phyloP scores from a whole-genome alignment of 2,113 vertebrate species.

The Sander vitreus region DNA sequence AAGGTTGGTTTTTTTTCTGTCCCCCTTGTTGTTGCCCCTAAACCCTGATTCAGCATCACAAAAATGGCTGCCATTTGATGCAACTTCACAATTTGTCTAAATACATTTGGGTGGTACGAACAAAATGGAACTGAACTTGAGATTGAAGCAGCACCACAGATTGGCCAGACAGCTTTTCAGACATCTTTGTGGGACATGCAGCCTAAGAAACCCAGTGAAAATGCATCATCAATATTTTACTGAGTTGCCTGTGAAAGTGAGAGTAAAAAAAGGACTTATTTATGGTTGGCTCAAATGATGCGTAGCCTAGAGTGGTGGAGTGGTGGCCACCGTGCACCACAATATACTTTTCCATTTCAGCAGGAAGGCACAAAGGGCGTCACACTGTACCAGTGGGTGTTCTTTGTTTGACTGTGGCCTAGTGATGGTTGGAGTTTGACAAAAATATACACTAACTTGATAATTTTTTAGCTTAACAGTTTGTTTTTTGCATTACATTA shows the following conservation, averaged over 20 bases:
- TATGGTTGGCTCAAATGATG: constrained; percentile 52
- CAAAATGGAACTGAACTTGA: constrained; percentile 29
- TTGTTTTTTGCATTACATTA: background rate
- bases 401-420: constrained; percentile 48
- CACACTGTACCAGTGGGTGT: constrained; percentile 49
- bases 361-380: constrained; percentile 73
- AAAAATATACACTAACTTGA: background rate
- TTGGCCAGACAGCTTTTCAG: constrained; percentile 31
- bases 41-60: constrained; percentile 2
- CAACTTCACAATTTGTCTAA: constrained; percentile 27
- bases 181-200: constrained; percentile 35
- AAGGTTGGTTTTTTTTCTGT: background rate
- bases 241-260: constrained; percentile 25
- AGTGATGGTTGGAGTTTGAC: constrained; percentile 68
- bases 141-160: constrained; percentile 27
- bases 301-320: constrained; percentile 32
- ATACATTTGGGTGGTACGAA: background rate
- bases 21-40: background rate
- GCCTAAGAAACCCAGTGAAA: constrained; percentile 33
- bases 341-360: constrained; percentile 36
- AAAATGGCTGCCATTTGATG: constrained; percentile 18
- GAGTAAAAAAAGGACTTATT: constrained; percentile 46
- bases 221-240: constrained; percentile 74
- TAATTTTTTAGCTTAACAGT: background rate
- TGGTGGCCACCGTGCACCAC: constrained; percentile 9